Evolutionary conservation across 2,888 invertebrate species (phyloP).

Genomic region (Mesochorus sp.): DNA sequence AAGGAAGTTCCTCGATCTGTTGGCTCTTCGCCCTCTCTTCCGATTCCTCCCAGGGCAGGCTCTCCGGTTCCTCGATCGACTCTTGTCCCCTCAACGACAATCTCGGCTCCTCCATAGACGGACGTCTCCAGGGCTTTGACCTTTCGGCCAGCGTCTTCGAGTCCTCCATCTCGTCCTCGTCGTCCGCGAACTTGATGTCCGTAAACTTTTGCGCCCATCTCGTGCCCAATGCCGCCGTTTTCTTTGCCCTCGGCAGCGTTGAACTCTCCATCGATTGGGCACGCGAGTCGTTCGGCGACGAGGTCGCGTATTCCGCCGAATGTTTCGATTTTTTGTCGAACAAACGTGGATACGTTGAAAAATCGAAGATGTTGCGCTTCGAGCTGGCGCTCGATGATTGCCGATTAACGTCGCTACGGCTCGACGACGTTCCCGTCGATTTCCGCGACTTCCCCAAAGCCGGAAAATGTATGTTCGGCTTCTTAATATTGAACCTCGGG

Average conservation of each 20-base stretch:
- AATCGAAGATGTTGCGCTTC: slow-evolving; percentile 87
- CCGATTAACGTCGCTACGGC: slow-evolving; percentile 75
- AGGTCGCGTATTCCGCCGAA: slow-evolving; percentile 82
- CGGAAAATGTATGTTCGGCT: slow-evolving; percentile 83
- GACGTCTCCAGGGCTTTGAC: slow-evolving; percentile 77
- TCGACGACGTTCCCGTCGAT: too few relatives aligned
- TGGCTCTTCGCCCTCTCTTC: slow-evolving; percentile 53
- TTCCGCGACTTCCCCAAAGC: slow-evolving; percentile 69
- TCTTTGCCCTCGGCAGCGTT: slow-evolving; percentile 85
- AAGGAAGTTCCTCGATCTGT: slow-evolving; percentile 47
- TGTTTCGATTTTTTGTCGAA: slow-evolving; percentile 80
- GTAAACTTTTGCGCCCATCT: slow-evolving; percentile 82
- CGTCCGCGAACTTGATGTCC: slow-evolving; percentile 75
- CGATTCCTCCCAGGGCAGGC: slow-evolving; percentile 65
- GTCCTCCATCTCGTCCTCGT: slow-evolving; percentile 71
- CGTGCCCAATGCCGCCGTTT: slow-evolving; percentile 82
- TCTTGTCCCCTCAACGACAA: slow-evolving; percentile 72
- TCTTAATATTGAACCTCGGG: slow-evolving; percentile 84
- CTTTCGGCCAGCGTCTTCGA: slow-evolving; percentile 69
- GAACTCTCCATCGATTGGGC: slow-evolving; percentile 85
- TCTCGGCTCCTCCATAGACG: slow-evolving; percentile 77
- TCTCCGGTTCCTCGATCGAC: slow-evolving; percentile 61
- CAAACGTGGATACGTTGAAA: slow-evolving; percentile 90
- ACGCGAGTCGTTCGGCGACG: slow-evolving; percentile 82
- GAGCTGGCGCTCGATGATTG: slow-evolving; percentile 83